phyloP scores from a whole-genome alignment of 2,888 invertebrate genomes.

The Xanthia togata region DNA sequence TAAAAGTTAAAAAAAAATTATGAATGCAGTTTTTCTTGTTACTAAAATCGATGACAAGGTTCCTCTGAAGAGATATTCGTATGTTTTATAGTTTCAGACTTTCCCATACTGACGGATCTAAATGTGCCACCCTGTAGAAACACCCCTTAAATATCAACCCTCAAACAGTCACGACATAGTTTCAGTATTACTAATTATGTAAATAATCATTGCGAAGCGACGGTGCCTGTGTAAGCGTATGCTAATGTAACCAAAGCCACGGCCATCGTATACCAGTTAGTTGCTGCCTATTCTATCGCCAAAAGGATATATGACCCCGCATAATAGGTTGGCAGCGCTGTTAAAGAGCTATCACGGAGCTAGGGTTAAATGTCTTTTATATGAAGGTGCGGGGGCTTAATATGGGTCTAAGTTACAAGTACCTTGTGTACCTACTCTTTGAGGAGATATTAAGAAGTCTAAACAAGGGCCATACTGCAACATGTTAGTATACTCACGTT shows the following conservation, averaged over 20 bases:
- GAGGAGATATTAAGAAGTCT: constrained; percentile 54
- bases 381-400: constrained; percentile 56
- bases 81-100: no score
- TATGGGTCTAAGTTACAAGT: constrained; percentile 52
- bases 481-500: constrained; percentile 24
- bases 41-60: no score
- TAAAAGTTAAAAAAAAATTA: no score
- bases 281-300: constrained; percentile 63
- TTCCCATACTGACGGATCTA: no score
- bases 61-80: no score
- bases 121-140: no score
- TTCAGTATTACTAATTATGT: constrained; percentile 74
- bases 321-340: constrained; percentile 63
- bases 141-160: constrained; percentile 61
- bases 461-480: constrained; percentile 42
- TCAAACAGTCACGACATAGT: constrained; percentile 39
- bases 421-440: constrained; percentile 32
- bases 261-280: constrained; percentile 61
- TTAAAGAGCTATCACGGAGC: constrained; percentile 57
- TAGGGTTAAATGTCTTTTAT: constrained; percentile 67
- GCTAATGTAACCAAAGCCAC: constrained; percentile 75
- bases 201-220: constrained; percentile 74
- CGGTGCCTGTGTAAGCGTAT: constrained; percentile 72
- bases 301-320: constrained; percentile 67
- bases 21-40: no score